Base-by-base conservation (phyloP, 2,113 vertebrate species). In the Chrysochloris asiatica region DNA sequence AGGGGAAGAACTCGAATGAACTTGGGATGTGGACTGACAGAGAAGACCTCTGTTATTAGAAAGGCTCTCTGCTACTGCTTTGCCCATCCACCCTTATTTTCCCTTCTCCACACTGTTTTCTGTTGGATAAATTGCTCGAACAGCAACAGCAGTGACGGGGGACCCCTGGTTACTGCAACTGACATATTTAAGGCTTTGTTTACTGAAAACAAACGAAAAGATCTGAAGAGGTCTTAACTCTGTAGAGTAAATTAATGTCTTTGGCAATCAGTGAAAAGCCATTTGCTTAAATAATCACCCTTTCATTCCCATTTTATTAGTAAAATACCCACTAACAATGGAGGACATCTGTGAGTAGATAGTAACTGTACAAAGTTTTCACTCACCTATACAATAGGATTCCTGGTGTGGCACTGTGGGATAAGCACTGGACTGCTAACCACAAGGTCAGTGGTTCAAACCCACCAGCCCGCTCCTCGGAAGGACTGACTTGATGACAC, bases 251-350 rank as follows among this genome's bases (percentile, higher is more conserved):
- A 92, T 11, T 50, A 65, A 30, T n/a, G 28, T 14, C 47, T 83
- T 73, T n/a, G 8, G 38, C 19, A 28, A 90, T 83, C 56, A 41
- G 11, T 81, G 16, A 95, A 67, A 67, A 50, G 26, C 33, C 73
- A 24, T 56, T 83, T 73, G 22, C 28, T 67, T 48, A 47, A 89
- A 75, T 41, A 76, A 77, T 88, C 78, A 52, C 41, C 10, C 1
- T 41, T 56, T 77, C 13, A 38, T 61, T 93, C 36, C 47, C 38
- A 45, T 83, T 89, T 93, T 81, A 73, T 83, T 76, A 79, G 59
- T n/a, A 72, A 93, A 93, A 72, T 47, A 48, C 9, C 8, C 75
- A 65, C 59, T 71, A 22, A 73, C 73, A 63, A 47, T 76, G 73
- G 47, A 85, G 14, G 48, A 33, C 48, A 7, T 69, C 43, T 81